Percentiles rank a stretch among this genome's conserved stretches.
Evolutionary conservation across 1,140 invertebrate species (phyloP).

Genomic region (Euschistus heros): DNA sequence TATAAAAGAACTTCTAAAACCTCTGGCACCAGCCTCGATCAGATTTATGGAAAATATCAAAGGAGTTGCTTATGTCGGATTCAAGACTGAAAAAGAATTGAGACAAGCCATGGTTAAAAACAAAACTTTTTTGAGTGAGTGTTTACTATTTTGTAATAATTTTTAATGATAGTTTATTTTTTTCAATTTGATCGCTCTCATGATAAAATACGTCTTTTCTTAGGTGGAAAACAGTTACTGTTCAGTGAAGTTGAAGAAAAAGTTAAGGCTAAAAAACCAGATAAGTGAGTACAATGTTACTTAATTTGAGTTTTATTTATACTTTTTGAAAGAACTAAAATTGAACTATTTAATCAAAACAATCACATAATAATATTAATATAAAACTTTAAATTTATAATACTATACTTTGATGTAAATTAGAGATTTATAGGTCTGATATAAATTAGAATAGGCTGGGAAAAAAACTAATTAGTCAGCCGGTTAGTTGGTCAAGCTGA

Average conservation of each 20-base stretch:
- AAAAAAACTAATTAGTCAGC: too few relatives aligned
- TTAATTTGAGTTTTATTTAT: not conserved
- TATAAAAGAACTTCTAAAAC: conserved; percentile 74
- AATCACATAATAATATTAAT: too few relatives aligned
- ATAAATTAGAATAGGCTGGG: too few relatives aligned
- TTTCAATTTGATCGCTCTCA: too few relatives aligned
- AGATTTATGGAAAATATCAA: conserved; percentile 63
- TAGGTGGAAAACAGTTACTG: conserved; percentile 29
- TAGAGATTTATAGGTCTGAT: too few relatives aligned
- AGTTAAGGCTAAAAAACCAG: conserved; percentile 34
- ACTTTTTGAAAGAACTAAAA: not conserved
- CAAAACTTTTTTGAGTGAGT: conserved; percentile 70
- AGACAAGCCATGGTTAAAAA: conserved; percentile 74
- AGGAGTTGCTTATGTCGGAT: conserved; percentile 85
- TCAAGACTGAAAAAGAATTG: conserved; percentile 69
- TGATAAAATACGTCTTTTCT: not conserved
- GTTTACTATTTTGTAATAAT: conserved; percentile 6
- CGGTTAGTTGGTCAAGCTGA: too few relatives aligned
- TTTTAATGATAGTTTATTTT: too few relatives aligned
- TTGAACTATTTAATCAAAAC: too few relatives aligned
- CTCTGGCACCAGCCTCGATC: conserved; percentile 64
- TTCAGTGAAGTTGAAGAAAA: conserved; percentile 35
- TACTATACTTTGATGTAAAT: too few relatives aligned
- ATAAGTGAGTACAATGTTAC: conserved; percentile 28
- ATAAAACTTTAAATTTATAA: too few relatives aligned